Base-by-base conservation (phyloP, 1,140 invertebrate species). In the Lepidurus apus region DNA sequence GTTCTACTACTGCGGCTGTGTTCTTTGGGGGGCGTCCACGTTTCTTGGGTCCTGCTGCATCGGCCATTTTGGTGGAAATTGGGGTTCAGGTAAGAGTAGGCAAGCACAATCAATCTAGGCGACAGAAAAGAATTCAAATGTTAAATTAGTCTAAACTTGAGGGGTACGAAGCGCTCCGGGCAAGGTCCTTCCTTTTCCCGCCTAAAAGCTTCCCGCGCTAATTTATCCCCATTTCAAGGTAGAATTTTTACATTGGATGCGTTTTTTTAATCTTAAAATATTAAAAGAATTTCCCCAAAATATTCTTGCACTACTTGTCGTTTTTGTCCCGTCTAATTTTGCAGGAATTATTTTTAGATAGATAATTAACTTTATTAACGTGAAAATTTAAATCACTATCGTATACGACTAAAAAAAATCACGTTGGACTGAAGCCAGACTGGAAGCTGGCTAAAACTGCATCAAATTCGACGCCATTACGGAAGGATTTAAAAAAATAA, bases 21-120 rank as follows among this genome's bases (percentile, higher is more conserved):
- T 45, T 73, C 78, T 79, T 79, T 43, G 78, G 21, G 34, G 78
- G 78, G 43, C 78, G 78, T 79, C 78, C 78, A n/a, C 75, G 74
- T 53, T 76, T 79, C 75, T 79, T 79, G 44, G 74, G 11, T 11
- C 74, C 43, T n/a, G 45, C 78, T 24, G 78, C 75, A 79, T 79
- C 78, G n/a, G 78, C 74, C 78, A 79, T 79, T 11, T 44, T 76
- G 34, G 43, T 43, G 24, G 43, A 45, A 42, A 74, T 13, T 42
- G 44, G 42, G 42, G 77, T 75, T 24, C 17, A 26, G 17, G 43
- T 42, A 21, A 77, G 53, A 9, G n/a, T 7, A 53, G 13, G 17
- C 26, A 65, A 77, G 24, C n/a, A 47, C n/a, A 77, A 77, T 42
- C 24, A 77, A 77, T 10, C 42, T 9, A 26, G 5, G 1, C 10